Conservation (phyloP, 2,888 invertebrate species). For the Drosophila cognata region DNA sequence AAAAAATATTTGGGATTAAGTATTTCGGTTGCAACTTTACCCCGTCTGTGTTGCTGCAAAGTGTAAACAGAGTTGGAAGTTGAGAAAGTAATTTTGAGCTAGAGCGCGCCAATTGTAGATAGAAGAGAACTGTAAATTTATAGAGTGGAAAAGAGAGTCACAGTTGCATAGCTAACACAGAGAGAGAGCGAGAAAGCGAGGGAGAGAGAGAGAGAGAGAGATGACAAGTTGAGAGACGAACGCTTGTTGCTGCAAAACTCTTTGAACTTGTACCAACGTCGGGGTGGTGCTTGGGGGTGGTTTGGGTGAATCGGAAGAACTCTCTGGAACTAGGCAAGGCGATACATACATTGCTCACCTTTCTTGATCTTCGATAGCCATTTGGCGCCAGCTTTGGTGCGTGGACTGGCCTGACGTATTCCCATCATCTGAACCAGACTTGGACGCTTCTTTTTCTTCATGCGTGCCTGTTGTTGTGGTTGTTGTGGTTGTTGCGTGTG, state of each 20-base stretch:
- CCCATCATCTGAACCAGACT: conserved; percentile 94
- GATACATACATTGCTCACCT: conserved; percentile 89
- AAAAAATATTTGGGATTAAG: background rate
- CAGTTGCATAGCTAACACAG: conserved; percentile 29
- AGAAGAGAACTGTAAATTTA: conserved; percentile 33
- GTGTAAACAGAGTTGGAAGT: conserved; percentile 38
- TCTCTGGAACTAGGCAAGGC: conserved; percentile 43
- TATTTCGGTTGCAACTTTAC: background rate
- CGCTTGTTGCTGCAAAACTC: conserved; percentile 78
- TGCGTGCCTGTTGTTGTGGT: conserved; percentile 86
- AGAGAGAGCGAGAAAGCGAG: conserved; percentile 22
- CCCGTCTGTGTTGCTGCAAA: background rate
- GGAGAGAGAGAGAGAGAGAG: conserved; percentile 19
- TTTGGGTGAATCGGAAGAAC: conserved; percentile 7
- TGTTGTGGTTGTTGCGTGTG: conserved; percentile 22
- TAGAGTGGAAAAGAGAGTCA: conserved; percentile 21
- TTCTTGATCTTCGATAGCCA: conserved; percentile 95
- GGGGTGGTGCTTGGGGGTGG: background rate
- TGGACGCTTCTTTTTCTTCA: conserved; percentile 91
- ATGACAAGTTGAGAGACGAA: conserved; percentile 28
- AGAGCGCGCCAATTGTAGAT: conserved; percentile 72
- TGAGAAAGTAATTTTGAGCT: conserved; percentile 79
- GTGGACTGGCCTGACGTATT: conserved; percentile 91
- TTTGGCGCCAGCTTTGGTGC: conserved; percentile 94
- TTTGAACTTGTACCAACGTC: conserved; percentile 51